Percentiles rank a stretch among this genome's conserved stretches.
Conservation (phyloP, 2,888 invertebrate species). For the Nymphalis urticae region DNA sequence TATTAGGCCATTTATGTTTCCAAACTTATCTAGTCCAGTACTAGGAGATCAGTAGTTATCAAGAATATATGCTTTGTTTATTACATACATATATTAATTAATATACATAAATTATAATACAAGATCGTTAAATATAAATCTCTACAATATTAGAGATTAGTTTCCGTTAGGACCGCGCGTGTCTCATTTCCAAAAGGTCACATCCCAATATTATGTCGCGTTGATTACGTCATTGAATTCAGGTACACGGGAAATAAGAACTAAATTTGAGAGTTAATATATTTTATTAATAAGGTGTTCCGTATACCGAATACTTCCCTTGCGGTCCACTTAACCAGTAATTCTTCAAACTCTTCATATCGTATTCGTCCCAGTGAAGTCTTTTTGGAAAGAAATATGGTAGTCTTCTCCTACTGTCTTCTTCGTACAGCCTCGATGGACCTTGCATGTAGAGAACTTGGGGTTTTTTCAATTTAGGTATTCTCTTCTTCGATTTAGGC, state of each 20-base stretch:
- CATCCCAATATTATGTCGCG: no score
- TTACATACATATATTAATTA: no score
- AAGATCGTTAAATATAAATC: no score
- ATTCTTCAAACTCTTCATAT: conserved; percentile 53
- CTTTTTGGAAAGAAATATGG: conserved; percentile 60
- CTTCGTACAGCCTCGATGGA: conserved; percentile 32
- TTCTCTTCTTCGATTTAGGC: background rate
- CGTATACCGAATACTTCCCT: conserved; percentile 46
- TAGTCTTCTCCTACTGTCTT: conserved; percentile 44
- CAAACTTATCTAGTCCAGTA: no score
- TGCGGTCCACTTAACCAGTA: conserved; percentile 61
- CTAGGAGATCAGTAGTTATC: no score
- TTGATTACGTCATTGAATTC: no score
- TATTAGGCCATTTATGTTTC: no score
- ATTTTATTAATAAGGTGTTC: conserved; percentile 39
- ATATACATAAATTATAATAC: no score
- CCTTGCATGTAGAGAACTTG: conserved; percentile 41
- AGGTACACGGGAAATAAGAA: background rate
- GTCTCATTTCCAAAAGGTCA: no score
- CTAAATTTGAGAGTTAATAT: background rate
- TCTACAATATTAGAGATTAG: no score
- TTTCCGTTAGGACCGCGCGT: no score
- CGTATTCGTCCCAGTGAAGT: conserved; percentile 52
- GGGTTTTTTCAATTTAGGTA: background rate
- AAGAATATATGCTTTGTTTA: no score